Evolutionary conservation across 2,113 vertebrate species (phyloP), one percentile per base, ranked within the genome.

Genomic region (Pithys albifrons): DNA sequence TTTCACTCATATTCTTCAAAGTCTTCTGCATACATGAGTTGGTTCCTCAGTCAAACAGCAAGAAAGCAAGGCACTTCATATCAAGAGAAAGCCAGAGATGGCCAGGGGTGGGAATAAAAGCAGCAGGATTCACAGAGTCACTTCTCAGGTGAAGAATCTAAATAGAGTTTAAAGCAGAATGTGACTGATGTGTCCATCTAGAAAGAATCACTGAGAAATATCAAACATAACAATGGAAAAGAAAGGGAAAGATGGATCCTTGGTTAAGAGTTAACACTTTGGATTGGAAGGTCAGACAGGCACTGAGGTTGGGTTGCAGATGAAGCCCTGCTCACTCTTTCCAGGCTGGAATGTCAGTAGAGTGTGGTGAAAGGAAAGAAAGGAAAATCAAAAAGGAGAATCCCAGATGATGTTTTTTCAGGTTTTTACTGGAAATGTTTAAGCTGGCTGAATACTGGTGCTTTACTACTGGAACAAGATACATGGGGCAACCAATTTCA

Each of bases 371-470:
- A 91, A 90, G 29, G 62, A 71, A 74, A 75, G 54, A 92, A 87
- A 88, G 66, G 51, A 83, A 93, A 95, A 94, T 59, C 7, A 69
- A 52, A 85, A 69, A 92, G 64, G 49, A 95, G 51, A 92, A 86
- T 93, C 61, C 55, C 79, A 88, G 75, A 71, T 86, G 48, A 55
- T 88, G 35, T 80, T 64, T 91, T 92, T 88, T 85, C 65, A 94
- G 91, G 67, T 95, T 77, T 71, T 84, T 78, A 54, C 33, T 89
- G 69, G 73, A 95, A 74, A 71, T 59, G 10, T 62, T 92, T 73
- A 84, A 59, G 19, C 54, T 8, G 1, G 9, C 33, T 86, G 39
- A 81, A 35, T 80, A 48, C 14, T 81, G 55, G 49, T 27, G 67
- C 12, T 61, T 5, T 85, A 65, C 88, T 39, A 41, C 54, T 74